Base-by-base conservation (phyloP, 2,113 vertebrate species). In the Dryoscopus gambensis region DNA sequence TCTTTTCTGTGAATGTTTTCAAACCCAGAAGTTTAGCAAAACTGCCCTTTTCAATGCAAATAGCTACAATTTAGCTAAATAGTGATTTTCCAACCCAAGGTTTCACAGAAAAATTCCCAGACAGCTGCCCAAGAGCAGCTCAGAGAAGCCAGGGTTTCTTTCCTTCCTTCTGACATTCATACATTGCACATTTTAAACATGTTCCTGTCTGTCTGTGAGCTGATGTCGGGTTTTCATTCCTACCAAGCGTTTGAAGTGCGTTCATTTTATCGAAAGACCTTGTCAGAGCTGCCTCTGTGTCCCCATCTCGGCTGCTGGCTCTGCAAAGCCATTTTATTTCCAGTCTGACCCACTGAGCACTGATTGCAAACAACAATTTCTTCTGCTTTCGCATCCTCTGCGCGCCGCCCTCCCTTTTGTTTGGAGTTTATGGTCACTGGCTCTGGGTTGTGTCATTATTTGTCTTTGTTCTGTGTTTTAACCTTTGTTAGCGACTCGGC, bases 401-500 rank as follows among this genome's bases (percentile, higher is more conserved):
- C 0, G 1, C 3, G 0, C 74, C 8, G 8, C 89, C 86, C 87
- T 92, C 90, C 63, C 44, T 93, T 96, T 74, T 94, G 60, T 75
- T 77, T 53, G 64, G 79, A 92, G 88, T 95, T 95, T 90, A 60
- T 96, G 96, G 97, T 97, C 96, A 96, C 90, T 97, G 96, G 28
- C 82, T 96, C 90, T 39, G 88, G 50, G 68, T 57, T 93, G 74
- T 97, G 95, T 75, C 90, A 67, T 96, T 93, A 86, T 95, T 93
- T 93, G 94, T 79, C 93, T 97, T 93, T 96, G 94, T 96, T 96
- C 86, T 2, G 2, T 90, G 82, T 69, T 97, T 97, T 97, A 97
- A 96, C 96, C 97, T 97, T 95, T 96, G 94, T 94, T 92, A 92
- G 84, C 94, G 90, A 62, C 69, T 93, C 73, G 8, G 90, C 71